Percentiles rank a stretch among this genome's conserved stretches.
These are phyloP conservation scores for Drosophila percnosoma DNA, from an alignment of 2,888 invertebrate genomes.

Conservation along the genomic window DNA sequence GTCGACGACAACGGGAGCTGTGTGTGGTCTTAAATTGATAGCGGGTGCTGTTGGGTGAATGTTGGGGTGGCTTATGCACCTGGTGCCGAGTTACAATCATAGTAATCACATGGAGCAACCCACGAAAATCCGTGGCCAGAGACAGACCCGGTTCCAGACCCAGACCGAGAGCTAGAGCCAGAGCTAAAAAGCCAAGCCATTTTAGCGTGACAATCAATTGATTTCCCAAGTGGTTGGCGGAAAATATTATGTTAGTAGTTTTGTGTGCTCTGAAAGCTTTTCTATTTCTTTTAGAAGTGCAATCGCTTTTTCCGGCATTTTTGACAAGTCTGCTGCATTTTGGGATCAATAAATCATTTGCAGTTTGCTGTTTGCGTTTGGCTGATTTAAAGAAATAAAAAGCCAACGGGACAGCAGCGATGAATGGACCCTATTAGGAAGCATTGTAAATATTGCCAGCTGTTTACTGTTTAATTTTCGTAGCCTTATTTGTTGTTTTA, in stretches of 20 bases:
- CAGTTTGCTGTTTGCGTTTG: slow-evolving; percentile 9
- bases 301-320: slow-evolving; percentile 8
- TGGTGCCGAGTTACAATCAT: slow-evolving; percentile 22
- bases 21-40: slow-evolving; percentile 65
- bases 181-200: slow-evolving; percentile 53
- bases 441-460: slow-evolving; percentile 14
- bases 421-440: background rate
- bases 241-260: slow-evolving; percentile 29
- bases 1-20: slow-evolving; percentile 45
- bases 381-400: slow-evolving; percentile 29
- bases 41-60: slow-evolving; percentile 18
- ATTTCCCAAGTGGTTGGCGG: slow-evolving; percentile 70
- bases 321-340: slow-evolving; percentile 20
- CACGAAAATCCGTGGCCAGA: slow-evolving; percentile 8
- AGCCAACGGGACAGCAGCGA: background rate
- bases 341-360: slow-evolving; percentile 61
- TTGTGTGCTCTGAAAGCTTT: slow-evolving; percentile 7
- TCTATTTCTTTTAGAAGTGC: slow-evolving; percentile 18
- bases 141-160: background rate
- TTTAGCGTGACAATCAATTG: slow-evolving; percentile 79
- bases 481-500: slow-evolving; percentile 7
- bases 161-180: slow-evolving; percentile 25
- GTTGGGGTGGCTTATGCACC: slow-evolving; percentile 6
- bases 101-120: slow-evolving; percentile 48
- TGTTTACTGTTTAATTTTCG: slow-evolving; percentile 16